A percentile compares a stretch with the other conserved stretches of the same genome.
Conservation (phyloP, 2,113 vertebrate genomes). For the Ophiodon elongatus region DNA sequence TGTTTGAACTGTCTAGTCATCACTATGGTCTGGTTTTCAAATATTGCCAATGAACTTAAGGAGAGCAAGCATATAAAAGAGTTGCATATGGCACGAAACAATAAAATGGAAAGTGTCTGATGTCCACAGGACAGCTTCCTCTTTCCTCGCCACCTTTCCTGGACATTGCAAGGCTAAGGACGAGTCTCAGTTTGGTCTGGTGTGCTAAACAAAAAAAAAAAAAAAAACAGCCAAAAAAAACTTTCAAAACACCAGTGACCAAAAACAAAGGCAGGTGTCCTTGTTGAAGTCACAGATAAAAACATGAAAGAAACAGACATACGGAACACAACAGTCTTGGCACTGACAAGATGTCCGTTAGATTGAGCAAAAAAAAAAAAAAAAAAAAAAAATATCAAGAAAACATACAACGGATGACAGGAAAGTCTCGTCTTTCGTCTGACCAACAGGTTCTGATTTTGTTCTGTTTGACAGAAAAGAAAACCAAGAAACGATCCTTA, state of each 20-base stretch:
- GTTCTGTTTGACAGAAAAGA: slow-evolving; percentile 73
- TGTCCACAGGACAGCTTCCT: slow-evolving; percentile 75
- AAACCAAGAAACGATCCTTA: slow-evolving; percentile 58
- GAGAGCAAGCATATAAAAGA: slow-evolving; percentile 71
- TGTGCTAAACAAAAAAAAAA: slow-evolving; percentile 52
- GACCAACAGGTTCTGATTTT: slow-evolving; percentile 57
- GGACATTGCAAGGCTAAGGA: slow-evolving; percentile 74
- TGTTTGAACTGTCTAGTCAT: slow-evolving; percentile 90
- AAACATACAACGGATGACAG: slow-evolving; percentile 35
- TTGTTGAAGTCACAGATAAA: slow-evolving; percentile 55
- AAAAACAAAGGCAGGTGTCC: slow-evolving; percentile 66
- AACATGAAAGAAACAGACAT: slow-evolving; percentile 42
- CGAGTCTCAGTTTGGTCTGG: slow-evolving; percentile 77
- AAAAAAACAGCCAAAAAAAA: slow-evolving; percentile 5
- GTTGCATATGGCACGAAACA: slow-evolving; percentile 78
- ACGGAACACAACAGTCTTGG: slow-evolving; percentile 76
- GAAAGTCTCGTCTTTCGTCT: slow-evolving; percentile 60
- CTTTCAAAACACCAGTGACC: slow-evolving; percentile 48
- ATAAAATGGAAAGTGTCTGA: slow-evolving; percentile 67
- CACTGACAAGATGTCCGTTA: slow-evolving; percentile 78
- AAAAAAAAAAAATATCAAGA: slow-evolving; percentile 24
- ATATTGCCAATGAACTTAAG: slow-evolving; percentile 84
- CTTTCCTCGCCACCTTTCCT: slow-evolving; percentile 66
- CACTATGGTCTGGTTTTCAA: slow-evolving; percentile 80
- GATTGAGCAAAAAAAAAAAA: slow-evolving; percentile 52